Percentiles rank a stretch among this genome's conserved stretches.
These are phyloP conservation scores for Cromileptes altivelis DNA, from an alignment of 2,113 vertebrate genomes.

Conservation along the genomic window DNA sequence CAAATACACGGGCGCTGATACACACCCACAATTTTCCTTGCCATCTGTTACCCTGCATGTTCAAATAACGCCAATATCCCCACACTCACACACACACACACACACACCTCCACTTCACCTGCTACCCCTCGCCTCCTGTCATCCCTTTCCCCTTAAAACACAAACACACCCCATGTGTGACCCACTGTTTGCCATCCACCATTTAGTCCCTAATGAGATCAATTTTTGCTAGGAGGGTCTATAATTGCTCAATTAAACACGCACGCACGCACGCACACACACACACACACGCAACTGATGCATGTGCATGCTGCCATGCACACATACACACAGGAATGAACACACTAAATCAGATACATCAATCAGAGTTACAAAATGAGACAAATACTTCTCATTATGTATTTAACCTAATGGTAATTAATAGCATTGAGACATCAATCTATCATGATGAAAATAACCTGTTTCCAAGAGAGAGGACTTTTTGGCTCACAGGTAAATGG, in stretches of 20 bases:
- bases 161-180: slow-evolving; percentile 72
- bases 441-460: slow-evolving; percentile 56
- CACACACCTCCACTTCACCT: slow-evolving; percentile 59
- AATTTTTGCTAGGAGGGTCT: slow-evolving; percentile 64
- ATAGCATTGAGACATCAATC: slow-evolving; percentile 56
- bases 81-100: slow-evolving; percentile 49
- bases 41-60: slow-evolving; percentile 70
- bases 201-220: slow-evolving; percentile 78
- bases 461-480: slow-evolving; percentile 23
- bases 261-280: slow-evolving; percentile 20
- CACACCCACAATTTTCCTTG: slow-evolving; percentile 52
- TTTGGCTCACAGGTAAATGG: slow-evolving; percentile 31
- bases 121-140: slow-evolving; percentile 65
- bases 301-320: slow-evolving; percentile 5
- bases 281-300: neutral
- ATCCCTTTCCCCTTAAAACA: slow-evolving; percentile 54
- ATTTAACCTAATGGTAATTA: slow-evolving; percentile 78
- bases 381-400: slow-evolving; percentile 73
- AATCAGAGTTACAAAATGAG: slow-evolving; percentile 70
- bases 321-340: neutral
- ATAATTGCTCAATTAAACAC: slow-evolving; percentile 76
- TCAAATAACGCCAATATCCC: slow-evolving; percentile 56
- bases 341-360: slow-evolving; percentile 51
- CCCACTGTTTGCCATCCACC: slow-evolving; percentile 69
- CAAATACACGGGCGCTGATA: slow-evolving; percentile 50